Conservation (phyloP, 2,113 vertebrate genomes). For the Mirounga angustirostris region DNA sequence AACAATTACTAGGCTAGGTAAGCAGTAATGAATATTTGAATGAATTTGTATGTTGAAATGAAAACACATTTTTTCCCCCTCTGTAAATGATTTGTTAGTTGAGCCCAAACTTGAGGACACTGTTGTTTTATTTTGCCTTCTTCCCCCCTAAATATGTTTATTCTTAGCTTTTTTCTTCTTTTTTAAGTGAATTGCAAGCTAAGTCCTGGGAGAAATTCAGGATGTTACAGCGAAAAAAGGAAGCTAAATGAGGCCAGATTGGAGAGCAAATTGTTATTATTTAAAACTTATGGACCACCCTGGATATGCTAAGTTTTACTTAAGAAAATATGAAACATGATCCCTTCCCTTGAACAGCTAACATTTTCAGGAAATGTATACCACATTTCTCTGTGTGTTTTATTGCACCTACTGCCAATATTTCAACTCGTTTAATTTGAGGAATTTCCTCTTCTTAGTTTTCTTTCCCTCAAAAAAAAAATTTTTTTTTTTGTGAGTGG, state of each 20-base stretch:
- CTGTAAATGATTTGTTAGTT: background rate
- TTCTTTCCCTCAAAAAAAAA: background rate
- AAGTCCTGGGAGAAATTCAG: slow-evolving; percentile 13
- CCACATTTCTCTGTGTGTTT: slow-evolving; percentile 34
- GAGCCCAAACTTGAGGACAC: background rate
- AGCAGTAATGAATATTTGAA: background rate
- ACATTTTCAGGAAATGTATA: slow-evolving; percentile 50
- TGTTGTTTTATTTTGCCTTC: slow-evolving; percentile 5
- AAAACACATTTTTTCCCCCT: background rate
- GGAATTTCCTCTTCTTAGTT: slow-evolving; percentile 52
- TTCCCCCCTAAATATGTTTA: background rate
- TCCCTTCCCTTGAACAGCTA: background rate
- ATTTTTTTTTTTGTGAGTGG: background rate
- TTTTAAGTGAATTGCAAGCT: slow-evolving; percentile 24
- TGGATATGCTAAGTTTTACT: background rate
- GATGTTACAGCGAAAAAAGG: slow-evolving; percentile 28
- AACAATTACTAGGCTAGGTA: background rate
- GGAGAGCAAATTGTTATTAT: slow-evolving; percentile 70
- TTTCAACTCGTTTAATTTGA: slow-evolving; percentile 48
- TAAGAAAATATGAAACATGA: slow-evolving; percentile 32
- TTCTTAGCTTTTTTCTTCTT: background rate
- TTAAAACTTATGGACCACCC: slow-evolving; percentile 64
- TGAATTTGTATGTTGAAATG: background rate
- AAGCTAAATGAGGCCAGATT: slow-evolving; percentile 58
- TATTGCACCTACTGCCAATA: background rate